These are phyloP conservation scores for Oxytorus armatus DNA, from an alignment of 2,888 invertebrate genomes.

Conservation along the genomic window DNA sequence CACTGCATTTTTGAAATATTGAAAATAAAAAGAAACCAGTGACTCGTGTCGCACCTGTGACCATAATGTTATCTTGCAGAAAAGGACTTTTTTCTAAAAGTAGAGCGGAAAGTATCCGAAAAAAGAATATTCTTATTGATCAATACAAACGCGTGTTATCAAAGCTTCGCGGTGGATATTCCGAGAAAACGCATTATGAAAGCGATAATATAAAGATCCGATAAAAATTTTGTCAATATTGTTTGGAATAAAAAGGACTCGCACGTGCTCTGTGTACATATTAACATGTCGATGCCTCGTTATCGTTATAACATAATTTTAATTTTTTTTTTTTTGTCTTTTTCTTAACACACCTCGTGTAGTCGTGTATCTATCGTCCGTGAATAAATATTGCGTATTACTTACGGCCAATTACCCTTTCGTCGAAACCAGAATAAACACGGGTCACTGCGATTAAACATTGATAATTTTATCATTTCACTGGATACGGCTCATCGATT, in stretches of 20 bases:
- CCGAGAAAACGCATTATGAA: background rate
- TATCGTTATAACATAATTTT: slow-evolving; percentile 34
- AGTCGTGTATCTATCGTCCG: background rate
- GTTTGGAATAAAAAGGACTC: background rate
- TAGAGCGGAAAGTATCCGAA: background rate
- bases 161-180: background rate
- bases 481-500: background rate
- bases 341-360: background rate
- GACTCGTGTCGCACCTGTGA: slow-evolving; percentile 12
- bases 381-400: slow-evolving; percentile 35
- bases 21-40: background rate
- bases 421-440: slow-evolving; percentile 34
- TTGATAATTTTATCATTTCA: slow-evolving; percentile 7
- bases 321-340: slow-evolving; percentile 3
- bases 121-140: too few relatives aligned
- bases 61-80: slow-evolving; percentile 2
- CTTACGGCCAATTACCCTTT: slow-evolving; percentile 8
- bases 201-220: background rate
- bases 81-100: background rate
- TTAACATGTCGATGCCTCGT: background rate
- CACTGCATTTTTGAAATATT: too few relatives aligned
- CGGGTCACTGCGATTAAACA: background rate
- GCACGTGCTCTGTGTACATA: slow-evolving; percentile 13
- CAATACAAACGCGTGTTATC: background rate
- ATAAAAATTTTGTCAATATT: slow-evolving; percentile 21